Evolutionary conservation across 2,888 invertebrate genomes (phyloP), one percentile per base, ranked within the genome.

Genomic region (Drosophila sordidula): DNA sequence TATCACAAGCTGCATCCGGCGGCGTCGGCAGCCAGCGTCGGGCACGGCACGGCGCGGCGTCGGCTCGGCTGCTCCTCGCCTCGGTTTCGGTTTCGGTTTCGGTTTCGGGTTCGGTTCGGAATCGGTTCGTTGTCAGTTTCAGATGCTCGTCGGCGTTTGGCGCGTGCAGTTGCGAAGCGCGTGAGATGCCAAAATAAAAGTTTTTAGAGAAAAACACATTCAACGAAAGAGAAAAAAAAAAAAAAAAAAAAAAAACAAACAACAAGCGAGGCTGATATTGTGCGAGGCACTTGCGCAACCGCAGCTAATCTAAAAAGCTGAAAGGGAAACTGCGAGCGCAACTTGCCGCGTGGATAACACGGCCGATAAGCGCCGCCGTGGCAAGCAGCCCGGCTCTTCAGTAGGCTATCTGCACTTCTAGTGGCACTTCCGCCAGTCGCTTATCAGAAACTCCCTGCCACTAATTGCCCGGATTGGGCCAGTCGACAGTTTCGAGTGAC

Each of bases 1-100:
- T 87, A 87, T 88, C 87, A 87, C 71, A 77, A 84, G 77, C 84
- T 88, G 87, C 87, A 87, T 88, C 88, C 88, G 87, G 79, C 74
- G 62, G 67, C 67, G 58, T 41, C 67, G 12, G 25, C 64, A 42
- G 22, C 68, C 42, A 38, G 22, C 44, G 54, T 47, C 32, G 44
- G 18, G 56, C 25, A 34, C 51, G 32, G 52, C 42, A 26, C 6
- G 2, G 6, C 51, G 61, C 62, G 44, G 51, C 45, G n/a, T 36
- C 18, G 32, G 64, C 29, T 49, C 64, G 47, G 26, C 26, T 11
- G 32, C 34, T 34, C 11, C 16, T 36, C 8, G 36, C n/a, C 34
- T 26, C 18, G 56, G 46, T 47, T 42, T 44, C 34, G 67, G 63
- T 29, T 69, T 62, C 42, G 61, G 41, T 29, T 29, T 18, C 18